A percentile compares a stretch with the other conserved stretches of the same genome.
phyloP scores from a whole-genome alignment of 1,140 invertebrate genomes.

The Orius insidiosus region DNA sequence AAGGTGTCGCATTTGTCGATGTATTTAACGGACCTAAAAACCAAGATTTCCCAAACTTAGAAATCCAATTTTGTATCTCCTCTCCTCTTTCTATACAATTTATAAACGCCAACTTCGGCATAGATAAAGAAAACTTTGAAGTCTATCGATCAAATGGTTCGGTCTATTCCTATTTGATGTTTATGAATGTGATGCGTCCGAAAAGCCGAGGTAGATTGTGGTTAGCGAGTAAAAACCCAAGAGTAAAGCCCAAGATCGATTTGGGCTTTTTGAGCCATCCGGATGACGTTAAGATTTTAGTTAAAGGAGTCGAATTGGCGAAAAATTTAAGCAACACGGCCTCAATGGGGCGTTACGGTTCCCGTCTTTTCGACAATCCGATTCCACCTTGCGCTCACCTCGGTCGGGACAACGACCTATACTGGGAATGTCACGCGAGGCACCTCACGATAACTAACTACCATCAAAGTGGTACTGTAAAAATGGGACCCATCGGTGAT shows the following conservation, averaged over 20 bases:
- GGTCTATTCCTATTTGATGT: conserved; percentile 24
- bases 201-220: conserved; percentile 39
- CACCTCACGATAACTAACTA: conserved; percentile 28
- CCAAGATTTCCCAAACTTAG: conserved; percentile 32
- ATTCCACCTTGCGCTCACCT: conserved; percentile 38
- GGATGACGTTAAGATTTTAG: conserved; percentile 25
- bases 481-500: conserved; percentile 41
- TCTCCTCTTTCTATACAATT: conserved; percentile 17
- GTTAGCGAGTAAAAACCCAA: conserved; percentile 38
- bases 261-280: conserved; percentile 54
- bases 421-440: conserved; percentile 49
- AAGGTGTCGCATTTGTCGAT: conserved; percentile 57
- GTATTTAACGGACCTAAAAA: conserved; percentile 40
- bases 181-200: conserved; percentile 29
- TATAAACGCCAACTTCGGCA: conserved; percentile 24
- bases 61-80: conserved; percentile 22
- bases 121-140: conserved; percentile 23
- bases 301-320: conserved; percentile 23
- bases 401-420: conserved; percentile 41
- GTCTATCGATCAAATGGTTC: conserved; percentile 25
- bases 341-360: conserved; percentile 26
- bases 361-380: conserved; percentile 38
- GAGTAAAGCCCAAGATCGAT: conserved; percentile 55
- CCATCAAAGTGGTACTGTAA: conserved; percentile 40
- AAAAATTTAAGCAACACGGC: conserved; percentile 21